A percentile compares a stretch with the other conserved stretches of the same genome.
Evolutionary conservation across 2,113 vertebrate genomes (phyloP).

Genomic region (Gymnobelideus leadbeateri): DNA sequence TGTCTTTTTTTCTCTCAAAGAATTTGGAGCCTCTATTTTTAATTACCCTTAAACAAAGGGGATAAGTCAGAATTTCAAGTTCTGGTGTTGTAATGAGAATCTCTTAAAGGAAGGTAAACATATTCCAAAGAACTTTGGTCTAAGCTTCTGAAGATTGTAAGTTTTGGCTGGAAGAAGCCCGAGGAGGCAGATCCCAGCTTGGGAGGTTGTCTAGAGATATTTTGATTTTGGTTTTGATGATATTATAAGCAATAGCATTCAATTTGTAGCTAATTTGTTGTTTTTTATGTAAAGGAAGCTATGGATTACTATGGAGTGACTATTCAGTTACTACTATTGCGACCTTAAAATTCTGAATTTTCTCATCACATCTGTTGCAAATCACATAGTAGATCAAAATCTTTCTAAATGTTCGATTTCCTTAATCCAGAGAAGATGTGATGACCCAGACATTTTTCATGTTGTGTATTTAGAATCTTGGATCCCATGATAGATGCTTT

Average conservation of each 20-base stretch:
- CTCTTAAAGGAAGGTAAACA: neutral
- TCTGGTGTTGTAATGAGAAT: neutral
- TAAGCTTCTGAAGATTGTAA: neutral
- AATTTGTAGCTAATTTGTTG: neutral
- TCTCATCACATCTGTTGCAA: constrained; percentile 37
- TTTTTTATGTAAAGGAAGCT: neutral
- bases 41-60: neutral
- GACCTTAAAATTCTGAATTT: neutral
- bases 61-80: neutral
- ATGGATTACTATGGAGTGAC: neutral
- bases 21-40: neutral
- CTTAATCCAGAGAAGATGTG: constrained; percentile 53
- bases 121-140: constrained; percentile 3
- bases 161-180: neutral
- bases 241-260: neutral
- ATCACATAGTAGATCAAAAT: constrained; percentile 32
- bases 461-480: neutral
- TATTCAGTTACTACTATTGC: neutral
- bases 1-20: neutral
- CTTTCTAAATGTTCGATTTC: neutral
- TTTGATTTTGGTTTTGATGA: neutral
- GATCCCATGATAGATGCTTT: neutral
- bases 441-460: neutral
- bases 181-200: neutral
- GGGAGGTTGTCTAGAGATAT: neutral